Conservation (phyloP, 2,888 invertebrate species). For the Chrysolina americana region DNA sequence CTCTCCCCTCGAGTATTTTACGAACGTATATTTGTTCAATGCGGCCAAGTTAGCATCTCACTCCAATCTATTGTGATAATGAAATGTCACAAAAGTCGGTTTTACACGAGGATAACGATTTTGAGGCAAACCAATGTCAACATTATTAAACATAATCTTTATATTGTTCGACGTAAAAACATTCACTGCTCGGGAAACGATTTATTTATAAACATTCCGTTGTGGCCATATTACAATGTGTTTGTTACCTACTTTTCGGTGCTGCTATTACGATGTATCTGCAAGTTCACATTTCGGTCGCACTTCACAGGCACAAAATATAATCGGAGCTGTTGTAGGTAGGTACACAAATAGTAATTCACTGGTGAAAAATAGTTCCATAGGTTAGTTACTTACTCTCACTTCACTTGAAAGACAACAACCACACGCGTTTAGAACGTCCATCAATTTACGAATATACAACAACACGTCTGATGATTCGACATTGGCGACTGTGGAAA, state of each 20-base stretch:
- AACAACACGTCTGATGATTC: conserved; percentile 21
- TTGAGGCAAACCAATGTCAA: conserved; percentile 45
- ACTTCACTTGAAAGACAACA: conserved; percentile 3
- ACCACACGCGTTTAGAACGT: conserved; percentile 8
- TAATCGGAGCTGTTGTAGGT: background rate
- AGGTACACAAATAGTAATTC: background rate
- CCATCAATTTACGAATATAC: conserved; percentile 11
- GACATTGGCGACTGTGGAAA: conserved; percentile 23
- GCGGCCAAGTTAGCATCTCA: conserved; percentile 55
- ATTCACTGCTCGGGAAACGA: conserved; percentile 45
- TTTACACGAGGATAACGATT: conserved; percentile 46
- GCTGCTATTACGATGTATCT: conserved; percentile 8
- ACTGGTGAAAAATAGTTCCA: background rate
- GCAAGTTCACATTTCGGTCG: background rate
- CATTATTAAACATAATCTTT: conserved; percentile 51
- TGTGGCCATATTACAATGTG: conserved; percentile 34
- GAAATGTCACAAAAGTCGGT: conserved; percentile 55
- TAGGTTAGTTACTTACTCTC: too few species aligned
- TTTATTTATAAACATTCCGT: conserved; percentile 47
- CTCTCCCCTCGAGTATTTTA: conserved; percentile 32
- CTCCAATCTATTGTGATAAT: conserved; percentile 55
- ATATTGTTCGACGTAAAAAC: conserved; percentile 52
- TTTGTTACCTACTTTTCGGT: conserved; percentile 37
- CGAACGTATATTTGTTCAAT: conserved; percentile 51
- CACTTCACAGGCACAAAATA: background rate